Percentiles rank a stretch among this genome's conserved stretches.
Conservation (phyloP, 1,140 invertebrate species). For the Drosophila nigrodunni region DNA sequence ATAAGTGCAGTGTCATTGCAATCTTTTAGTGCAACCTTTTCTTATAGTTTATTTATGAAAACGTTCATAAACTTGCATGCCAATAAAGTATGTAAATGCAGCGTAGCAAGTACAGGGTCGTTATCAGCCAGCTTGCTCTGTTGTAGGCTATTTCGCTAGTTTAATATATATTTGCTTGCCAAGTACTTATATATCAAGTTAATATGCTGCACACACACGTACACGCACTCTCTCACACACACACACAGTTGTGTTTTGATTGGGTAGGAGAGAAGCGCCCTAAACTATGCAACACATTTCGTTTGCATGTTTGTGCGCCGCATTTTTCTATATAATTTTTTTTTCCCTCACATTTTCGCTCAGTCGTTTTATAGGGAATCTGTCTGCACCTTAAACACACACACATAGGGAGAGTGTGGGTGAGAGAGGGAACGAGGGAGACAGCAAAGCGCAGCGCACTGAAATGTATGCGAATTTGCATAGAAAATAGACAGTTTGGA, state of each 20-base stretch:
- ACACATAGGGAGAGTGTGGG: neutral
- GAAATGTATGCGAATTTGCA: conserved; percentile 80
- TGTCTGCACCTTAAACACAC: conserved; percentile 37
- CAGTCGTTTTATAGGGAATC: conserved; percentile 17
- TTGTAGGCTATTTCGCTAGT: too few relatives aligned
- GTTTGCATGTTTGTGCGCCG: conserved; percentile 72
- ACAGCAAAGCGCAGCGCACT: conserved; percentile 42
- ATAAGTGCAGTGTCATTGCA: too few relatives aligned
- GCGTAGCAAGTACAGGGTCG: too few relatives aligned
- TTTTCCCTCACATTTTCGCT: neutral
- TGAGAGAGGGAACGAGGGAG: conserved; percentile 11
- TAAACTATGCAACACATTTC: conserved; percentile 80
- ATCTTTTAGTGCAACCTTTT: too few relatives aligned
- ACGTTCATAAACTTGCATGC: too few relatives aligned
- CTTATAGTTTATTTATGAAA: too few relatives aligned
- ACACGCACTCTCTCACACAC: conserved; percentile 16
- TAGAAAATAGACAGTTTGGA: conserved; percentile 82
- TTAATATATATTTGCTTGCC: conserved; percentile 57
- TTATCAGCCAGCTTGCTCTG: too few relatives aligned
- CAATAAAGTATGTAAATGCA: too few relatives aligned
- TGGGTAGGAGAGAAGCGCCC: conserved; percentile 38
- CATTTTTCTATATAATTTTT: conserved; percentile 26
- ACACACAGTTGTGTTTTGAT: conserved; percentile 15
- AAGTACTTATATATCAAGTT: conserved; percentile 74
- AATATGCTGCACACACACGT: conserved; percentile 56